These are phyloP conservation scores for Spongia lamella DNA, from an alignment of 37 sponge, comb jelly and placozoan species.

Conservation along the genomic window DNA sequence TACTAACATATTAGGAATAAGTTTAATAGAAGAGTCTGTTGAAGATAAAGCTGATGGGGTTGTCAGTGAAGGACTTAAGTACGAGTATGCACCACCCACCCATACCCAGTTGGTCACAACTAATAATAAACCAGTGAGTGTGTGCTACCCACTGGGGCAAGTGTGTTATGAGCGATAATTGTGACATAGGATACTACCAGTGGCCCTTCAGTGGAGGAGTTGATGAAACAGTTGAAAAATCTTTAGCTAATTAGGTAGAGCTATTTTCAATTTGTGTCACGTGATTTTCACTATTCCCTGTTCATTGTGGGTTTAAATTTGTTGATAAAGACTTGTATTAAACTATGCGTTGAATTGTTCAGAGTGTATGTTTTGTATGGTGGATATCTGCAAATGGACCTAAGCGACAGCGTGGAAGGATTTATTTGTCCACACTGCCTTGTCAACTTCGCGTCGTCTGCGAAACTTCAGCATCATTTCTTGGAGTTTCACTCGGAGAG, in stretches of 20 bases:
- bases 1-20: constrained; percentile 21
- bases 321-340: no score
- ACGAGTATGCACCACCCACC: constrained; percentile 51
- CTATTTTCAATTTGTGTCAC: no score
- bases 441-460: constrained; percentile 54
- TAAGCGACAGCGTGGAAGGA: constrained; percentile 51
- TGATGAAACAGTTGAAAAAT: constrained; percentile 72
- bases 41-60: not conserved
- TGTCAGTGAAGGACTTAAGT: constrained; percentile 47
- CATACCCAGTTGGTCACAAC: not conserved
- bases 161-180: no score
- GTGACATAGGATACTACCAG: constrained; percentile 8
- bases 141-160: not conserved
- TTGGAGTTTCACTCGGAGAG: constrained; percentile 60
- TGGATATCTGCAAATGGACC: no score
- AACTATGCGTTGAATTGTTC: no score
- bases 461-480: constrained; percentile 66
- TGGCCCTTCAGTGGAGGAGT: constrained; percentile 52
- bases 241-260: constrained; percentile 24
- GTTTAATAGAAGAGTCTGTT: constrained; percentile 46
- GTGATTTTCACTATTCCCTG: no score
- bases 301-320: no score
- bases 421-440: constrained; percentile 95
- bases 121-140: not conserved
- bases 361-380: no score